Conservation (phyloP, 2,113 vertebrate species). For the Engraulis encrasicolus region DNA sequence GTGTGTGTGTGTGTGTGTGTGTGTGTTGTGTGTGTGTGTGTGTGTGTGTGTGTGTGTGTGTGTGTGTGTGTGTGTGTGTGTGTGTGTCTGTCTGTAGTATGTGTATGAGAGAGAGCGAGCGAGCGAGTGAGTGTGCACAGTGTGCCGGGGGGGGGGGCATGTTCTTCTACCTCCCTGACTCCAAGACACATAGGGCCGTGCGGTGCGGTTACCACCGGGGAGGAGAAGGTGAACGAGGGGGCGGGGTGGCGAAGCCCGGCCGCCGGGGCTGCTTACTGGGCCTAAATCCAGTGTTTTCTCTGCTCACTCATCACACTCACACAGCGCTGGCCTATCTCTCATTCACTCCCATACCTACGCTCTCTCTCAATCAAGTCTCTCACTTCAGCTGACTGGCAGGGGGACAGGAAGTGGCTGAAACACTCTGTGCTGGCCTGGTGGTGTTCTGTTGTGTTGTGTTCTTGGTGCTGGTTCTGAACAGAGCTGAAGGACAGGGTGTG, state of each 20-base stretch:
- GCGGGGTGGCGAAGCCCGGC: background rate
- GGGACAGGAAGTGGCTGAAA: conserved; percentile 6
- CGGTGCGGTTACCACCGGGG: conserved; percentile 53
- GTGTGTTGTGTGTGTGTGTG: no score
- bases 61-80: no score
- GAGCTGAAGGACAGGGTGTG: background rate
- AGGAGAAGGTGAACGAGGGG: conserved; percentile 13
- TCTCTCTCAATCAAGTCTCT: no score
- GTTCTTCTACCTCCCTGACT: conserved; percentile 42
- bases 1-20: no score
- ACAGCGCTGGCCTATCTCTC: conserved; percentile 29
- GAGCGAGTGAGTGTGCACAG: no score
- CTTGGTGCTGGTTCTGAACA: no score
- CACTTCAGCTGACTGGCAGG: conserved; percentile 49
- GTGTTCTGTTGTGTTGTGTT: no score
- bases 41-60: no score
- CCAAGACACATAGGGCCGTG: conserved; percentile 59
- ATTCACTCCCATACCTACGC: no score
- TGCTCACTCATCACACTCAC: conserved; percentile 56
- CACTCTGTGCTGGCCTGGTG: background rate
- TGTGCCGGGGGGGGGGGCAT: no score
- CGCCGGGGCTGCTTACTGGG: conserved; percentile 55
- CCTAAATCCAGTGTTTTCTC: conserved; percentile 60
- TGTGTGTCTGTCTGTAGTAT: no score
- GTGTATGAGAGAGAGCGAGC: no score